phyloP scores from a whole-genome alignment of 2,888 invertebrate genomes.

The Perizoma affinitatum region DNA sequence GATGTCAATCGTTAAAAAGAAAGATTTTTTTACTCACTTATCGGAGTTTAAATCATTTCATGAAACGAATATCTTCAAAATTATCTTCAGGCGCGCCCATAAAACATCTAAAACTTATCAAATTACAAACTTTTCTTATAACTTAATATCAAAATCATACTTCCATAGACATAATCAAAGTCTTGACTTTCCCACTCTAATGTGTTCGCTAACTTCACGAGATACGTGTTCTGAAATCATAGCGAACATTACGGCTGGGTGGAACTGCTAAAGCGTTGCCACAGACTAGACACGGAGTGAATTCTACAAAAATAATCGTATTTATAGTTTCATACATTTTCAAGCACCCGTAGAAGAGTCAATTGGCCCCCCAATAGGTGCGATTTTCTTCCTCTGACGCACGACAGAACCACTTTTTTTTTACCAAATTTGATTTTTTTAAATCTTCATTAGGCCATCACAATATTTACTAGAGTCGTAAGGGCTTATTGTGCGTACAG shows the following conservation, averaged over 20 bases:
- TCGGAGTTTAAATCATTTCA: background rate
- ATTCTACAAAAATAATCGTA: too few relatives aligned
- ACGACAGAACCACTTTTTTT: too few relatives aligned
- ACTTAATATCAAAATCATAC: constrained; percentile 24
- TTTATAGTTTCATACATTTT: too few relatives aligned
- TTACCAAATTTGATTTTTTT: too few relatives aligned
- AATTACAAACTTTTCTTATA: constrained; percentile 23
- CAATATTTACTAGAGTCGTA: too few relatives aligned
- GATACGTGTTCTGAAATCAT: constrained; percentile 41
- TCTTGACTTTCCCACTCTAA: constrained; percentile 28
- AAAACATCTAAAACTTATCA: constrained; percentile 22
- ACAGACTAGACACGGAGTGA: background rate
- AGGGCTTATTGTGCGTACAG: too few relatives aligned
- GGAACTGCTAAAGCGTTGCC: background rate
- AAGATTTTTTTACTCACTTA: too few relatives aligned
- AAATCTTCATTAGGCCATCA: too few relatives aligned
- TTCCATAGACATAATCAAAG: constrained; percentile 26
- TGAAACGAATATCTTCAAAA: constrained; percentile 3
- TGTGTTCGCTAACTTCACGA: constrained; percentile 39
- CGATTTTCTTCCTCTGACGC: too few relatives aligned
- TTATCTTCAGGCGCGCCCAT: constrained; percentile 1
- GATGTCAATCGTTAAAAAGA: too few relatives aligned
- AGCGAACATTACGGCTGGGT: constrained; percentile 21
- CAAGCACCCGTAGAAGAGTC: too few relatives aligned
- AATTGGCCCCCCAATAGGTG: too few relatives aligned